Percentiles rank a stretch among this genome's conserved stretches.
Conservation (phyloP, 1,140 invertebrate genomes). For the Drosophila littoralis region DNA sequence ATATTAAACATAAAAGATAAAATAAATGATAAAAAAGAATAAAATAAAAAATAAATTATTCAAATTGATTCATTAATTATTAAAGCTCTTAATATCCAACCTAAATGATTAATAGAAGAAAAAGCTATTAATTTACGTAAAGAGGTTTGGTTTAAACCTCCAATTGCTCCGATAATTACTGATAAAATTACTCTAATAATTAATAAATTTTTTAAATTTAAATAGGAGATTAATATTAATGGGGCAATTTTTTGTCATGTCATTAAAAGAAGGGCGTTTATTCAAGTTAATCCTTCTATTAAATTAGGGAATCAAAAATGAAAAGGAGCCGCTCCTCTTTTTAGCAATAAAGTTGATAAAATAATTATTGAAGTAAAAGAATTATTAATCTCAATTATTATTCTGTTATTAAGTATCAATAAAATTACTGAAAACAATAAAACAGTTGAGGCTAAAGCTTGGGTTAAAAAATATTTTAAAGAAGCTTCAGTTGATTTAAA, state of each 20-base stretch:
- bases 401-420: neutral
- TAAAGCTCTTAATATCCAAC: constrained; percentile 84
- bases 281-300: constrained; percentile 84
- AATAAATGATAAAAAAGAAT: constrained; percentile 81
- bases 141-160: constrained; percentile 85
- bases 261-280: constrained; percentile 84
- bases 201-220: constrained; percentile 64
- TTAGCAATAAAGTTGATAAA: constrained; percentile 80
- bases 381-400: no score
- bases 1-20: constrained; percentile 84
- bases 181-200: constrained; percentile 83
- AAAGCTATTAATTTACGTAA: constrained; percentile 85
- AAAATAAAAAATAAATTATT: constrained; percentile 84
- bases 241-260: constrained; percentile 86
- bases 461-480: constrained; percentile 85
- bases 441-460: constrained; percentile 85
- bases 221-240: constrained; percentile 84
- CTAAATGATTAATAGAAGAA: constrained; percentile 86
- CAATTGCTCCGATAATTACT: constrained; percentile 78
- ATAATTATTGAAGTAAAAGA: constrained; percentile 52
- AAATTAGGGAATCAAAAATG: constrained; percentile 85
- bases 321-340: constrained; percentile 85
- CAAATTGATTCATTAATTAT: constrained; percentile 83
- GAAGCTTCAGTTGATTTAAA: constrained; percentile 83
- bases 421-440: constrained; percentile 84